Evolutionary conservation across 2,888 invertebrate species (phyloP).

Genomic region (Limnephilus rhombicus): DNA sequence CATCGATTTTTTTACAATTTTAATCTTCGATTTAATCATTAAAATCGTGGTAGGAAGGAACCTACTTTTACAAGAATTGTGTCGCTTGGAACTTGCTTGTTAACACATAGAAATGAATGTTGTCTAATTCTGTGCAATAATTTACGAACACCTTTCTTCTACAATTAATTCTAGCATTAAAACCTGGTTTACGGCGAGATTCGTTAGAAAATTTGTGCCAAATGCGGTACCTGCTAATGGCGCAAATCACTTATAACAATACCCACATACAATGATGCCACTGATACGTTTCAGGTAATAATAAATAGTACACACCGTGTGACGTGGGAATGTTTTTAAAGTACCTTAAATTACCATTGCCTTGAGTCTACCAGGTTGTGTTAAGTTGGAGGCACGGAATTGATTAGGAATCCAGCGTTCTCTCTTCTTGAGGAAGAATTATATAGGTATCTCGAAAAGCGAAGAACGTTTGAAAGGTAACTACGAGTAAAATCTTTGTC

Average conservation of each 20-base stretch:
- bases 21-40: too few relatives aligned
- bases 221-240: background rate
- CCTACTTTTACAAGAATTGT: too few relatives aligned
- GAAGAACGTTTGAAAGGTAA: background rate
- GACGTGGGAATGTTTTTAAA: conserved; percentile 1
- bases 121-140: background rate
- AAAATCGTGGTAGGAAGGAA: too few relatives aligned
- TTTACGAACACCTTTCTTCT: background rate
- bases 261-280: background rate
- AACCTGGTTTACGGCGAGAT: background rate
- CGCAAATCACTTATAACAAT: background rate
- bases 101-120: background rate
- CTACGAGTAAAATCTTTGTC: too few relatives aligned
- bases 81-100: too few relatives aligned
- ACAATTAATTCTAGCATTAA: background rate
- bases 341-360: background rate
- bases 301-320: background rate
- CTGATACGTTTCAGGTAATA: background rate
- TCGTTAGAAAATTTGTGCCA: background rate
- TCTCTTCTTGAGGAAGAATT: background rate
- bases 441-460: background rate
- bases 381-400: background rate
- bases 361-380: background rate
- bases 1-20: too few relatives aligned
- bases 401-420: background rate